Conservation (phyloP, 1,140 invertebrate species). For the Belonocnema kinseyi region DNA sequence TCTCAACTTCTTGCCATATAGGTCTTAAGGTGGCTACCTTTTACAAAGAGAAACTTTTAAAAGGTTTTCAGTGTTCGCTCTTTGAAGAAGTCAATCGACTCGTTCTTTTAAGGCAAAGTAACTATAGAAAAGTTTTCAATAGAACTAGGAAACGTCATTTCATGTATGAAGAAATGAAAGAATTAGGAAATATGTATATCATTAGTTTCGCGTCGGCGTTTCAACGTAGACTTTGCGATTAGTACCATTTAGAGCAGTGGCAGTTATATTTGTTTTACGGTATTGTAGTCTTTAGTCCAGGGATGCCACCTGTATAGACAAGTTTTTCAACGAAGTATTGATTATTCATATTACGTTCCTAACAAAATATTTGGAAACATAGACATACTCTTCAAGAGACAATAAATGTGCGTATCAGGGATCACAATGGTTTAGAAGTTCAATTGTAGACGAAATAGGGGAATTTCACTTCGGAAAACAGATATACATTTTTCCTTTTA, state of each 20-base stretch:
- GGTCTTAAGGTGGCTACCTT: background rate
- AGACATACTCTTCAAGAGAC: background rate
- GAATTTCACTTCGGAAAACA: too few species aligned
- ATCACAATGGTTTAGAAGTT: too few species aligned
- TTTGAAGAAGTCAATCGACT: background rate
- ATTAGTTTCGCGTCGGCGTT: background rate
- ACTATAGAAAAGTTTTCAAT: background rate
- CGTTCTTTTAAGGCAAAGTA: background rate
- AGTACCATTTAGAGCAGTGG: constrained; percentile 5
- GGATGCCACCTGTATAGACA: background rate
- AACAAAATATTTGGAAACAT: background rate
- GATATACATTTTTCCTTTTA: too few species aligned
- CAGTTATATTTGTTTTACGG: constrained; percentile 3
- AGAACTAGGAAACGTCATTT: constrained; percentile 2
- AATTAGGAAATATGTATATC: background rate
- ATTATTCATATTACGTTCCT: constrained; percentile 9
- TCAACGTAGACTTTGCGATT: background rate
- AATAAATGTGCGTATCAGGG: too few species aligned
- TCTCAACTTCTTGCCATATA: too few species aligned
- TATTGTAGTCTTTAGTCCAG: background rate
- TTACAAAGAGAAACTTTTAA: background rate
- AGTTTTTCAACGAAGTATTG: background rate
- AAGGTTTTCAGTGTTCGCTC: background rate
- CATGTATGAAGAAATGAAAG: background rate
- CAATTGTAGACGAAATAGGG: too few species aligned